Evolutionary conservation across 2,113 vertebrate species (phyloP), one percentile per base, ranked within the genome.

Genomic region (Calyptomena viridis): DNA sequence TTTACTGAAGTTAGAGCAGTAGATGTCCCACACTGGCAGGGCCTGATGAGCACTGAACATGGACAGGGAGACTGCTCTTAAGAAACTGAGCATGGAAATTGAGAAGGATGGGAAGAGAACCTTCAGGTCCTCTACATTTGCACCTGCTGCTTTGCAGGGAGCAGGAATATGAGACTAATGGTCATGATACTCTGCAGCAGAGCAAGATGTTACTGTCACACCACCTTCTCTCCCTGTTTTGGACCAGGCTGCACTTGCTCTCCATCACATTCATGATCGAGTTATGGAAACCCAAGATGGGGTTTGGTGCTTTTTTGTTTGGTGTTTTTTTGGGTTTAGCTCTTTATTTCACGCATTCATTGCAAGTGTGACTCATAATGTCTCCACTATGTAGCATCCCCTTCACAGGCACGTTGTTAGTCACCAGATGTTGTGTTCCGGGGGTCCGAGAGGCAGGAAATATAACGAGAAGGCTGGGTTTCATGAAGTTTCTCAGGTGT

Each of bases 61-160:
- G 42, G 30, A 19, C 3, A 2, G 1, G 10, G 9, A 24, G 5
- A 13, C 27, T 28, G 35, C 50, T 12, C 20, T 67, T 59, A 47
- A 28, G 59, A 72, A 88, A 62, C 15, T 13, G 12, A 67, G 25
- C 30, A 19, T n/a, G 16, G 47, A 93, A 71, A 74, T 55, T 22
- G 25, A 10, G 11, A 23, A 44, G 13, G 9, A 0, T 5, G 7
- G 3, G 4, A 25, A 5, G 4, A 63, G 22, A 44, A 63, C 14
- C 6, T 50, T 10, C 28, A 53, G 23, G 23, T 74, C 50, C 33
- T 74, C 37, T 53, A 5, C 5, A 18, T 49, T 37, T 22, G 14
- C 15, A 35, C 9, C 10, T 68, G 62, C 53, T 85, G 53, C 42
- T 66, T 69, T 60, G 13, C 14, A 56, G 21, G 55, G 31, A 78